Evolutionary conservation across 1,140 invertebrate genomes (phyloP).

Genomic region (Odontomachus brunneus): DNA sequence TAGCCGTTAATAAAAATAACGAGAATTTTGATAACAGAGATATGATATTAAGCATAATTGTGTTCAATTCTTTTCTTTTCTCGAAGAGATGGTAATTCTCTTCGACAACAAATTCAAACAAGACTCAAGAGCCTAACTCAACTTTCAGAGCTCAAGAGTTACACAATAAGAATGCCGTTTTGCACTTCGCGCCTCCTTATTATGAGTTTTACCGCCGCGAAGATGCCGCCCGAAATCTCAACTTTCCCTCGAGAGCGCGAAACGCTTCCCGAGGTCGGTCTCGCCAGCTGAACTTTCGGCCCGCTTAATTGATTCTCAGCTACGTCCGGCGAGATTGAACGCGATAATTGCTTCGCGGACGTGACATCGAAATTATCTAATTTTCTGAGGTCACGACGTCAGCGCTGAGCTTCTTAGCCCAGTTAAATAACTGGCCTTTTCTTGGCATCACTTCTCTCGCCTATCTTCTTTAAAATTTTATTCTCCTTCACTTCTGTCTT

Average conservation of each 20-base stretch:
- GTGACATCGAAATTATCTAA: conserved; percentile 58
- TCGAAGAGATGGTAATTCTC: no score
- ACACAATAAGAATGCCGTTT: background rate
- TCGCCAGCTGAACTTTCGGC: conserved; percentile 41
- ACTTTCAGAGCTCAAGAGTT: background rate
- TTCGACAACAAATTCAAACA: no score
- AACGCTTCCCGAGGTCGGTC: background rate
- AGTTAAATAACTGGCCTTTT: background rate
- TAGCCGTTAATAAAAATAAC: no score
- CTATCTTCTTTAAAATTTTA: background rate
- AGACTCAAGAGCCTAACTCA: background rate
- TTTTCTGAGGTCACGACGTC: conserved; percentile 45
- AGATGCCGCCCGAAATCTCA: background rate
- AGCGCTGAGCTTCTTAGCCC: background rate
- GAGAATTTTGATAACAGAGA: no score
- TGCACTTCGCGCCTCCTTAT: background rate
- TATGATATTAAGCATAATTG: no score
- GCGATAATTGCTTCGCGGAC: conserved; percentile 48
- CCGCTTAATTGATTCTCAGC: conserved; percentile 42
- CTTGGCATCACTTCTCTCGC: background rate
- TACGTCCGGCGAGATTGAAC: conserved; percentile 15
- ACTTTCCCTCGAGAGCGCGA: background rate
- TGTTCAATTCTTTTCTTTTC: no score
- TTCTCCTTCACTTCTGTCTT: no score
- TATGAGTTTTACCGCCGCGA: background rate